phyloP scores from a whole-genome alignment of 2,888 invertebrate species.

The Limnephilus marmoratus region DNA sequence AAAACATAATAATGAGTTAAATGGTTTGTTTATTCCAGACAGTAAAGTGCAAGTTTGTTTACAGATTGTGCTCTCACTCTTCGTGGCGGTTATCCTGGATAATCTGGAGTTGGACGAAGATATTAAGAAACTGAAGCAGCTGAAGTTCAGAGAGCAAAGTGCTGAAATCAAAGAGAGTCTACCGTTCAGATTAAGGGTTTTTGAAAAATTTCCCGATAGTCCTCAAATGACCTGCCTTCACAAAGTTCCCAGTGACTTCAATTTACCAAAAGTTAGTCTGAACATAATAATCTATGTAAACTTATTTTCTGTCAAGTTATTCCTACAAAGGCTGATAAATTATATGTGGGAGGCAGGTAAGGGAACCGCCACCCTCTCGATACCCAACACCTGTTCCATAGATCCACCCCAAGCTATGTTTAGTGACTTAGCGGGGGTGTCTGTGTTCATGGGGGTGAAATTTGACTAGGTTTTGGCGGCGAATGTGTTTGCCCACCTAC shows the following conservation, averaged over 20 bases:
- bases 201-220: slow-evolving; percentile 98
- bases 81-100: slow-evolving; percentile 99
- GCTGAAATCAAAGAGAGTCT: slow-evolving; percentile 98
- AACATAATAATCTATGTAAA: neutral
- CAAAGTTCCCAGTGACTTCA: slow-evolving; percentile 95
- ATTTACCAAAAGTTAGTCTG: slow-evolving; percentile 86
- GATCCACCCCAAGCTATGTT: no score
- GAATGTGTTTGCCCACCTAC: no score
- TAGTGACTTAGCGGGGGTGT: no score
- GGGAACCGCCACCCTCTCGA: no score
- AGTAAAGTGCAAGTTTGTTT: slow-evolving; percentile 11
- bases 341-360: no score
- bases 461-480: no score
- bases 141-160: slow-evolving; percentile 97
- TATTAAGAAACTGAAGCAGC: slow-evolving; percentile 98
- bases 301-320: neutral
- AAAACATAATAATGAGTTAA: no score
- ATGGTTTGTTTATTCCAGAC: neutral
- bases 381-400: no score
- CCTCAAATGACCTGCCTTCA: slow-evolving; percentile 98
- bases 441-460: no score
- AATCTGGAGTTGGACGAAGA: slow-evolving; percentile 99
- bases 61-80: slow-evolving; percentile 98
- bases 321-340: neutral
- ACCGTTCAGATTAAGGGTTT: slow-evolving; percentile 95